Evolutionary conservation across 2,113 vertebrate species (phyloP).

Genomic region (Sceloporus tristichus): DNA sequence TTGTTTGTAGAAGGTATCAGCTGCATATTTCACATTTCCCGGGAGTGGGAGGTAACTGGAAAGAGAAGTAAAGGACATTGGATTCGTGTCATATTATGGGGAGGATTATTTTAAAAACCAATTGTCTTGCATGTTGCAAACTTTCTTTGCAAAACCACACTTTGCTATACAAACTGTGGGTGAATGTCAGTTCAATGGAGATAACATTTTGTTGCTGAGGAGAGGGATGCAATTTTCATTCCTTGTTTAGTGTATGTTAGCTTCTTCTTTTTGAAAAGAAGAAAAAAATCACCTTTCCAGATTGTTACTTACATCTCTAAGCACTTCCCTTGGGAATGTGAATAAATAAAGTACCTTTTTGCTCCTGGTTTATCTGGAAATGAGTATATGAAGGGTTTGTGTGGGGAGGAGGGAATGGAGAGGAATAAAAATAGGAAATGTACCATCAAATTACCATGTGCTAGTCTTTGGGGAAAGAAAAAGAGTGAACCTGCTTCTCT

Average conservation of each 20-base stretch:
- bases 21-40: too few species aligned
- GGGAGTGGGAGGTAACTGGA: too few species aligned
- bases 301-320: background rate
- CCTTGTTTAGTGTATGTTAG: background rate
- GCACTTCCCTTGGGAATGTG: background rate
- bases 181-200: background rate
- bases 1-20: too few species aligned
- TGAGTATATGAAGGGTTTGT: background rate
- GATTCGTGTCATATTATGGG: too few species aligned
- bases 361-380: slow-evolving; percentile 14
- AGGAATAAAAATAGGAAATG: slow-evolving; percentile 9
- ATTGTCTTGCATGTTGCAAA: background rate
- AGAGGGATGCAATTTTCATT: background rate
- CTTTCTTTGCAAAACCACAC: background rate
- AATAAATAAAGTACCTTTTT: background rate
- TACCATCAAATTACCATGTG: background rate
- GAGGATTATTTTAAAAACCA: background rate
- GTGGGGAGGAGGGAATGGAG: background rate
- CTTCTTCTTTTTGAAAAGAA: background rate
- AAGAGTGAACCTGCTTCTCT: slow-evolving; percentile 25
- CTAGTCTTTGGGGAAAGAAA: slow-evolving; percentile 12
- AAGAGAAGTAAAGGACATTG: too few species aligned
- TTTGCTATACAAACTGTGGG: background rate
- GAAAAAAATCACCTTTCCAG: background rate
- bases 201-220: background rate